Evolutionary conservation across 2,113 vertebrate genomes (phyloP), one percentile per base, ranked within the genome.

Genomic region (Alethe castanea): DNA sequence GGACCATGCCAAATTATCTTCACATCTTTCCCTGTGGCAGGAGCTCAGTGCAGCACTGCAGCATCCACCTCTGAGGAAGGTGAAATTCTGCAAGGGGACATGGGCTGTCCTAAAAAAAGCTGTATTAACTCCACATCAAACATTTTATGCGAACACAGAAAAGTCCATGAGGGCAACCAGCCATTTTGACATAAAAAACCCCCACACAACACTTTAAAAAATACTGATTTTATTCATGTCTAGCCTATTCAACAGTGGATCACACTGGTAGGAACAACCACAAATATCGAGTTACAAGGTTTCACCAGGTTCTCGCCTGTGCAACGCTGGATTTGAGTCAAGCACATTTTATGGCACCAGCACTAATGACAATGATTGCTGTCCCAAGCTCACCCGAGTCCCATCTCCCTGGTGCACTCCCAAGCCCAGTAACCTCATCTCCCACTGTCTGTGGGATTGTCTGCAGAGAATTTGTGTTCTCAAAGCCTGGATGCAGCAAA

Each of bases 191-290:
- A 57, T 31, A 29, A 74, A 83, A 78, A 3, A 8, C 0, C 20
- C 36, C 3, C 20, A 78, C 69, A 85, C 11, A 18, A 54, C 25
- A 48, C 17, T 84, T 90, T 87, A 86, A 94, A 97, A 94, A 96
- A 94, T 89, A 93, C 1, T 69, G 25, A 15, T 82, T 97, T 96
- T 97, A 96, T 96, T 97, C 17, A 47, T 50, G 35, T 81, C 73
- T 92, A 94, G 42, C 54, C 50, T 91, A 87, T 69, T 91, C 85
- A 94, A 95, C 77, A 94, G 77, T 54, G 26, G 70, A 57, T 86
- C 61, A 95, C 96, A 80, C 59, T 10, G 5, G 31, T 8, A 89
- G 74, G 73, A 96, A 94, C 86, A 92, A 94, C 40, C 84, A 96
- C 92, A 95, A 84, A 91, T n/a, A 95, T 1, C 6, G 11, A 82